Evolutionary conservation across 2,113 vertebrate species (phyloP).

Genomic region (Poecilia latipinna): DNA sequence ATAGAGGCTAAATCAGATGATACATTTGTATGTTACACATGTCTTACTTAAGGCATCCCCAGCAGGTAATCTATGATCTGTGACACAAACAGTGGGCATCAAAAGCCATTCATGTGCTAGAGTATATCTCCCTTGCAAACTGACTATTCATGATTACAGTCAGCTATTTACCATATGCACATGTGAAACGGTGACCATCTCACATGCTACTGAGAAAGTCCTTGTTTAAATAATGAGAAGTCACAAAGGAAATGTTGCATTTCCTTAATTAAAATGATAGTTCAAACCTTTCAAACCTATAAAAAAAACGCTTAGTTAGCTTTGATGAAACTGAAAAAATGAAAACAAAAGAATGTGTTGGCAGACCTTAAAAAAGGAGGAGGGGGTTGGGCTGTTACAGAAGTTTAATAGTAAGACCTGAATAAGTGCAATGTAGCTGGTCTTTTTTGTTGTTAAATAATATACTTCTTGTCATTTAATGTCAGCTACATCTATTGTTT

Average conservation of each 20-base stretch:
- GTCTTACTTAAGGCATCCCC: not conserved
- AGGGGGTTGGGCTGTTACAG: too few relatives aligned
- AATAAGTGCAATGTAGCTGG: too few relatives aligned
- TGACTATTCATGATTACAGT: constrained; percentile 14
- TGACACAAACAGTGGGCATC: not conserved
- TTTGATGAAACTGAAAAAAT: too few relatives aligned
- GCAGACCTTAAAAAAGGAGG: too few relatives aligned
- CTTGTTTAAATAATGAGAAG: not conserved
- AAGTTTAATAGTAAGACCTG: too few relatives aligned
- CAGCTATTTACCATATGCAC: constrained; percentile 4
- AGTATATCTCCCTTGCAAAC: constrained; percentile 12
- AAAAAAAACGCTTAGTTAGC: too few relatives aligned
- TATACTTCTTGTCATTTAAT: too few relatives aligned
- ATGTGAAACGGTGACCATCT: constrained; percentile 8
- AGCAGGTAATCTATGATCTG: not conserved
- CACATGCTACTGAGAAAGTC: constrained; percentile 5
- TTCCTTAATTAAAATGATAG: not conserved
- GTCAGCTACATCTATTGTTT: too few relatives aligned
- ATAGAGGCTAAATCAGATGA: not conserved
- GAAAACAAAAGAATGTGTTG: too few relatives aligned
- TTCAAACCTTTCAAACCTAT: not conserved
- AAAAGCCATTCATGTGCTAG: not conserved
- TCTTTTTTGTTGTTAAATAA: too few relatives aligned
- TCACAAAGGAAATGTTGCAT: not conserved
- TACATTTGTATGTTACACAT: not conserved